Evolutionary conservation across 2,113 vertebrate species (phyloP), one percentile per base, ranked within the genome.

Genomic region (Onychorhynchus coronatus): DNA sequence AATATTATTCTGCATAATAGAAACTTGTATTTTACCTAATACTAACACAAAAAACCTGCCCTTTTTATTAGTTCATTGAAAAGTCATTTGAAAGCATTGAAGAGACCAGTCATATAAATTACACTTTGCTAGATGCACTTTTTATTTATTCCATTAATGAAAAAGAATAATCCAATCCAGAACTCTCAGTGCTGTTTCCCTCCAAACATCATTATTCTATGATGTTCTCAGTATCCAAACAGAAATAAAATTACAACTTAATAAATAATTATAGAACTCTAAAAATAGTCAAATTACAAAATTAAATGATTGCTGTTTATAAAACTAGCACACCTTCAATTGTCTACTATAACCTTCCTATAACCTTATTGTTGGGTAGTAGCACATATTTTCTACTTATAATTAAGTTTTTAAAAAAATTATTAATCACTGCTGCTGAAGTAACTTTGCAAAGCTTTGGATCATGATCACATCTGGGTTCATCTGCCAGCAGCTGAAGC

Each of bases 401-500:
- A 81, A 39, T 59, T 55, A 10, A 49, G 11, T 22, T 44, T 27
- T 35, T 58, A 20, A 56, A 30, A 2, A 3, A 56, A 76, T 75
- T 62, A 33, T 18, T 5, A 55, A 56, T 53, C 55, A 72, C 62
- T 82, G 72, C 49, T 90, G 50, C 92, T 58, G 23, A 96, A 59
- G 61, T 39, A 80, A 88, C 25, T 92, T 20, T 59, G 68, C 76
- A 82, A 33, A 85, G 67, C 58, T 55, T 87, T 73, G 77, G 58
- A 72, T 55, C 5, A 2, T 33, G 65, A 79, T 33, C 65, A 53
- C 66, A 39, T 12, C 53, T 75, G 56, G 56, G 67, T 76, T 84
- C 92, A 82, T 75, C 92, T 96, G 96, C 62, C 61, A 65, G 21
- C 76, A 87, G 66, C 47, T 65, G 58, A 76, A 96, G 96, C 97